Conservation (phyloP, 1,140 invertebrate genomes). For the Phortica variegata region DNA sequence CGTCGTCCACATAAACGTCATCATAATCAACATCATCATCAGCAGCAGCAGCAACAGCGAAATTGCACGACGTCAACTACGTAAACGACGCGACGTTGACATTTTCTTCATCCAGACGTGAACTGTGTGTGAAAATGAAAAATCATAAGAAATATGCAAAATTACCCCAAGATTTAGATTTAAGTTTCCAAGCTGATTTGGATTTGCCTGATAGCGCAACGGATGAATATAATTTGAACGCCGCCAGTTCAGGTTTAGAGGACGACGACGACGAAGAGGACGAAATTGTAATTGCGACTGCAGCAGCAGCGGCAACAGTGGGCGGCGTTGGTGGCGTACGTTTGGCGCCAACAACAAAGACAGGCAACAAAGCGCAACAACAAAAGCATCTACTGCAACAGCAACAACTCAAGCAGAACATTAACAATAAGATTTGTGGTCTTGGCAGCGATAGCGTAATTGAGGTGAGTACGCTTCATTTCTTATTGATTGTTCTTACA, state of each 20-base stretch:
- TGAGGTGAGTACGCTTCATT: conserved; percentile 36
- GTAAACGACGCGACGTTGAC: too few relatives aligned
- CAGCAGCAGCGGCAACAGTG: background rate
- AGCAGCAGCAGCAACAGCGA: conserved; percentile 19
- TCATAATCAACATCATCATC: background rate
- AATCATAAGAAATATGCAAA: conserved; percentile 53
- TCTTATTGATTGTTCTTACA: background rate
- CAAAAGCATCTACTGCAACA: conserved; percentile 20
- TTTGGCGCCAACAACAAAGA: conserved; percentile 19
- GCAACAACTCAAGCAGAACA: conserved; percentile 19
- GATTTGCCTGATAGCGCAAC: conserved; percentile 43
- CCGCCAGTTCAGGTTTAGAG: conserved; percentile 21
- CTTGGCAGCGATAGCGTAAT: conserved; percentile 44
- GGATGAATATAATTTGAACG: conserved; percentile 36
- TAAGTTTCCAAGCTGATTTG: conserved; percentile 51
- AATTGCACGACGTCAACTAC: too few relatives aligned
- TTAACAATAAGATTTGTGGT: conserved; percentile 39
- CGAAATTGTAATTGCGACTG: conserved; percentile 39
- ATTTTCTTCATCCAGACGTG: too few relatives aligned
- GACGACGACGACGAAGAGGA: conserved; percentile 29
- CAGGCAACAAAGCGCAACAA: conserved; percentile 5
- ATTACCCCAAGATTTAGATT: conserved; percentile 53
- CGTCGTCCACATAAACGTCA: conserved; percentile 17
- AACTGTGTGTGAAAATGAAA: conserved; percentile 33
- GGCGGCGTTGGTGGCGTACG: conserved; percentile 19